phyloP scores from a whole-genome alignment of 2,888 invertebrate genomes.

The Prosapia bicincta region DNA sequence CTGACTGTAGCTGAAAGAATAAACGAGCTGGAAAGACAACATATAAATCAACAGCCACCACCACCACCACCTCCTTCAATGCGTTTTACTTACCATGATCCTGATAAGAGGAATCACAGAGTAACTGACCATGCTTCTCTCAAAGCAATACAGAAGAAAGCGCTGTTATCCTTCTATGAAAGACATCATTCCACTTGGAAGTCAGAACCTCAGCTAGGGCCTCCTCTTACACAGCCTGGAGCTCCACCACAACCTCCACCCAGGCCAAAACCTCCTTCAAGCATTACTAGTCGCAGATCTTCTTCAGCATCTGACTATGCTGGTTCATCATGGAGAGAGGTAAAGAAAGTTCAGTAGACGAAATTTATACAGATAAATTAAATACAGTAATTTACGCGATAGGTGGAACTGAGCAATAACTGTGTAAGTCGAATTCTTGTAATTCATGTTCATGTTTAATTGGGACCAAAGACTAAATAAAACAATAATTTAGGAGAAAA shows the following conservation, averaged over 20 bases:
- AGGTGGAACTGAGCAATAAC: no score
- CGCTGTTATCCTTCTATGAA: slow-evolving; percentile 75
- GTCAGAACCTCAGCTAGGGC: slow-evolving; percentile 56
- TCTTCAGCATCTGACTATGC: slow-evolving; percentile 66
- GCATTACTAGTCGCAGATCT: slow-evolving; percentile 56
- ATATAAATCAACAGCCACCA: slow-evolving; percentile 34
- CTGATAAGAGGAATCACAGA: slow-evolving; percentile 50
- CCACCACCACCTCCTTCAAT: slow-evolving; percentile 44
- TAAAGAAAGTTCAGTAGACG: slow-evolving; percentile 1
- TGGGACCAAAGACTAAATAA: no score
- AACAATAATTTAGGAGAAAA: no score
- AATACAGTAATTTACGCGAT: background rate
- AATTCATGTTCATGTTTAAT: no score
- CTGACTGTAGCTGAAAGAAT: slow-evolving; percentile 64
- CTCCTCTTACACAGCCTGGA: slow-evolving; percentile 38
- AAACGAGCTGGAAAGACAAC: slow-evolving; percentile 57
- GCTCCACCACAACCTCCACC: slow-evolving; percentile 37
- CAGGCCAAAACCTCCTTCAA: slow-evolving; percentile 40
- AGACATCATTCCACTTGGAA: slow-evolving; percentile 60
- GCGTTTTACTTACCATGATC: slow-evolving; percentile 66
- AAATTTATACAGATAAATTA: no score
- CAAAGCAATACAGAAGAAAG: slow-evolving; percentile 80
- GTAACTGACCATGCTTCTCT: slow-evolving; percentile 54
- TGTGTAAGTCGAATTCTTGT: no score
- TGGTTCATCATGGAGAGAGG: slow-evolving; percentile 38